Evolutionary conservation across 2,797 vertebrate species (phyloP).

Genomic region (Thalassophryne amazonica): DNA sequence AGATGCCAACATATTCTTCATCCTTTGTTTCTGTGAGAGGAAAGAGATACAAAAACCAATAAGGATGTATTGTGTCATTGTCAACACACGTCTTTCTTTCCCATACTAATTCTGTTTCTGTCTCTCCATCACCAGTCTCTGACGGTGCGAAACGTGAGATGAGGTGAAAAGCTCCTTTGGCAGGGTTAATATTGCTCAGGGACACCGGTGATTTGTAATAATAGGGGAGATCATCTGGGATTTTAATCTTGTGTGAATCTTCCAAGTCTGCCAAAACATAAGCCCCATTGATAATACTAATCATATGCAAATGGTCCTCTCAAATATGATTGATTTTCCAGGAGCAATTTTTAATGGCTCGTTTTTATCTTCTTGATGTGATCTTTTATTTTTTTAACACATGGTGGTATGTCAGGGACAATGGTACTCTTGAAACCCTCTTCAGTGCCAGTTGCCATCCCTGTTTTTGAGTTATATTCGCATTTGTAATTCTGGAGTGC

Average conservation of each 20-base stretch:
- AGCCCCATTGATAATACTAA: conserved; percentile 13
- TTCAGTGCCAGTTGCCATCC: neutral
- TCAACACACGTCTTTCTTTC: neutral
- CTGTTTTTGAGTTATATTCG: neutral
- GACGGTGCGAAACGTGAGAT: conserved; percentile 3
- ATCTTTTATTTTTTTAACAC: neutral
- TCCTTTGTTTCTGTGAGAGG: neutral
- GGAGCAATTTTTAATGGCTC: neutral
- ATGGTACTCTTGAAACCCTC: neutral
- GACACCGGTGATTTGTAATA: conserved; percentile 37
- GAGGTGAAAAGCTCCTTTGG: conserved; percentile 11
- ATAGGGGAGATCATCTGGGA: conserved; percentile 15
- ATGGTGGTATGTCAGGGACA: no score
- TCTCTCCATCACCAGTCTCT: conserved; percentile 3
- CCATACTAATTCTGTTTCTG: conserved; percentile 3
- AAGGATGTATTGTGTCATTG: neutral
- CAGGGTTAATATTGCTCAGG: conserved; percentile 14
- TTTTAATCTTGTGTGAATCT: conserved; percentile 30
- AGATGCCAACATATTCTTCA: neutral
- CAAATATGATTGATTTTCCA: conserved; percentile 3
- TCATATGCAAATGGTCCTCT: conserved; percentile 17
- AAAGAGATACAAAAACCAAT: conserved; percentile 10
- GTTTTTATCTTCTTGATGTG: conserved; percentile 5
- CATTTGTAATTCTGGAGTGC: neutral
- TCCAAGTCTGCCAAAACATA: conserved; percentile 20